Evolutionary conservation across 2,888 invertebrate genomes (phyloP).

Genomic region (Synanthedon andrenaeformis): DNA sequence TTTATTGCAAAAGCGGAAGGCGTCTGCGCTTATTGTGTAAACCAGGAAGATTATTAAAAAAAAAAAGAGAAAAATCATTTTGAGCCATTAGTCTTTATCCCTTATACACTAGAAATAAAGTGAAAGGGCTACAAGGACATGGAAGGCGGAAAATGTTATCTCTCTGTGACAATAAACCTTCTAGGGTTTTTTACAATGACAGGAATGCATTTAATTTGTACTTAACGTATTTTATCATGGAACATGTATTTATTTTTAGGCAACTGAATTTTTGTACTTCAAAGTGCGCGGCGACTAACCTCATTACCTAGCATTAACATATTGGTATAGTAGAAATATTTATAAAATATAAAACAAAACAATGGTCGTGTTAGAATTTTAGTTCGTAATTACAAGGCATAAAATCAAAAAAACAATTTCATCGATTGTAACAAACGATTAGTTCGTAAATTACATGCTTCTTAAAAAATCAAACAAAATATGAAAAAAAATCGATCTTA

Average conservation of each 20-base stretch:
- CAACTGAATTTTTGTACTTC: conserved; percentile 51
- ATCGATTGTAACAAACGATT: conserved; percentile 16
- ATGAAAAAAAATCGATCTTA: conserved; percentile 8
- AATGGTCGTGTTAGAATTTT: conserved; percentile 7
- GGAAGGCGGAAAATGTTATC: no score
- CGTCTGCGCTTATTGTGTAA: neutral
- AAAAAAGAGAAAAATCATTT: no score
- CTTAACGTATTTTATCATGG: conserved; percentile 33
- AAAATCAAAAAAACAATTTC: neutral
- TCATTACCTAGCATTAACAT: neutral
- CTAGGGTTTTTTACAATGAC: neutral
- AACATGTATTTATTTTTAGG: conserved; percentile 36
- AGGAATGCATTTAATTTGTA: conserved; percentile 13
- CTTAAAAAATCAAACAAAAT: conserved; percentile 10
- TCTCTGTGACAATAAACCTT: no score
- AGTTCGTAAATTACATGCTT: conserved; percentile 20
- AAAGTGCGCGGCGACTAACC: conserved; percentile 45
- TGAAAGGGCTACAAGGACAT: no score
- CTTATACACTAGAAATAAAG: no score
- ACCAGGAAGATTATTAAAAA: neutral
- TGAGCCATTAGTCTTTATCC: no score
- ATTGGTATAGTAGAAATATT: neutral
- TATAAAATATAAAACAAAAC: neutral
- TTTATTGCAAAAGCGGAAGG: neutral
- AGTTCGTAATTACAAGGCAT: conserved; percentile 6